Base-by-base conservation (phyloP, 2,888 invertebrate genomes). In the Magallana nippona region DNA sequence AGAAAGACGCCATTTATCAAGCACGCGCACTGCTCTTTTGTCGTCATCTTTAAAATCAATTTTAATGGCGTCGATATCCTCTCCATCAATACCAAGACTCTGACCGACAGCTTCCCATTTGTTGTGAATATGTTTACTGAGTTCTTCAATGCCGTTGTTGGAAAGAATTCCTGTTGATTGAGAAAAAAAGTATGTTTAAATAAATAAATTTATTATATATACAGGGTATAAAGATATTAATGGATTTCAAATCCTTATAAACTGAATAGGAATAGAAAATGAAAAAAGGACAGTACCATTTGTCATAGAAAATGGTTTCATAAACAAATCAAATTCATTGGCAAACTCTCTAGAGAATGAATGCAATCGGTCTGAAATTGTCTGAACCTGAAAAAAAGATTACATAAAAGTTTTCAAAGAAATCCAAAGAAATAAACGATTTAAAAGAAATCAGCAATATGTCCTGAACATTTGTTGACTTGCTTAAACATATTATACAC, bases 91-190 rank as follows among this genome's bases (percentile, higher is more conserved):
- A n/a, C 17, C 58, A 32, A 80, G 80, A 2, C 58, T 83, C 17
- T 71, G 55, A 1, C 80, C 83, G 19, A 83, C n/a, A 17, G 10
- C 13, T 57, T 83, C 83, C 83, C 80, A 83, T 11, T 71, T 55
- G 3, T 44, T 58, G 17, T 60, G 63, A 17, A 83, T 15, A 27
- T 60, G 63, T 57, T 71, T 71, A 2, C 79, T 32, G 8, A 83
- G 63, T 32, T 83, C 71, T n/a, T 83, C 80, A 10, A 83, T 57
- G 11, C 19, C 60, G 56, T 80, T 79, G 77, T 83, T 80, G 13
- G 83, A 83, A 32, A 83, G 57, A 55, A 83, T 71, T 57, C 83
- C 83, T 83, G 58, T 55, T 63, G 32, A 22, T 80, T 60, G 10
- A 58, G 17, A 17, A 60, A n/a, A 2, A 15, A 17, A 27, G 44